phyloP scores from a whole-genome alignment of 1,140 invertebrate genomes.

The Triops cancriformis region DNA sequence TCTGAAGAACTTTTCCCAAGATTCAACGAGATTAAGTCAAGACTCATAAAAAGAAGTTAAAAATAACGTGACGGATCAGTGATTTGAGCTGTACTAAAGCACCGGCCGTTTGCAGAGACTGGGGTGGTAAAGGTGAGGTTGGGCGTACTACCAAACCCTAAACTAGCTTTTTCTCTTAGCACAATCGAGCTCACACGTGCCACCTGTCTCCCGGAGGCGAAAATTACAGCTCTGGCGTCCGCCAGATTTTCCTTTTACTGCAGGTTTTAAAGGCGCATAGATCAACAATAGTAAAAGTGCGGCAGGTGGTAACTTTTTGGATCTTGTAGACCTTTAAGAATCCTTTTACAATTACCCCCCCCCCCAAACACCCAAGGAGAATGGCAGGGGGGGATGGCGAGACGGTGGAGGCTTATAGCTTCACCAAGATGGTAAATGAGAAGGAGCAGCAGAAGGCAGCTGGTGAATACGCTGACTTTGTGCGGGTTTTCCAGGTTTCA shows the following conservation, averaged over 20 bases:
- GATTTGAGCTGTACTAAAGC: too few relatives aligned
- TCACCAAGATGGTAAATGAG: background rate
- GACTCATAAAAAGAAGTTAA: too few relatives aligned
- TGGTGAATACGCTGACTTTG: background rate
- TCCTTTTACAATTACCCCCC: too few relatives aligned
- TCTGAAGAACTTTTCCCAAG: too few relatives aligned
- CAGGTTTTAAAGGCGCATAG: conserved; percentile 4
- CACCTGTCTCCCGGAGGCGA: conserved; percentile 7
- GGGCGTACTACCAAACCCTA: background rate
- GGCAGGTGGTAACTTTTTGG: background rate
- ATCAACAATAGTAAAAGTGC: background rate
- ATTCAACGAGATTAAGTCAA: too few relatives aligned
- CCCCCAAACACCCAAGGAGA: too few relatives aligned
- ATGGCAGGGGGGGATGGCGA: too few relatives aligned
- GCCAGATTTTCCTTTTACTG: background rate
- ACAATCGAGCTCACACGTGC: background rate
- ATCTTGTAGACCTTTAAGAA: background rate
- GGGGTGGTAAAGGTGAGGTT: background rate
- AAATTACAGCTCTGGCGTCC: background rate
- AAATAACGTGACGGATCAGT: too few relatives aligned
- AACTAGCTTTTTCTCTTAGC: background rate
- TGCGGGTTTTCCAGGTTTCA: background rate
- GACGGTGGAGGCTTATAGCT: too few relatives aligned
- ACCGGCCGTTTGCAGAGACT: too few relatives aligned
- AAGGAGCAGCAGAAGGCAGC: background rate